phyloP scores from a whole-genome alignment of 2,888 invertebrate genomes.

The Heliconius sara region DNA sequence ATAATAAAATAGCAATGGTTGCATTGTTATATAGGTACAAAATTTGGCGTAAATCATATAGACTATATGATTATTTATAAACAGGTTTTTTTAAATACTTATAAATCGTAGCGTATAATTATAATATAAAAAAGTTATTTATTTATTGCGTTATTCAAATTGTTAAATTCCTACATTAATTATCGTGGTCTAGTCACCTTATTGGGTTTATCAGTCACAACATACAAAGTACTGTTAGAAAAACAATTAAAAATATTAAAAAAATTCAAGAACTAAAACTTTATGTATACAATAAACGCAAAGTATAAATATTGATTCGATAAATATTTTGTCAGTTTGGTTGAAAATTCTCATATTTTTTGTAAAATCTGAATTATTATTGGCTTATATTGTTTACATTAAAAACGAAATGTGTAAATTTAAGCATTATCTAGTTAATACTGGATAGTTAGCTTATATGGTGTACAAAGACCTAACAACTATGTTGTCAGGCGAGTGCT shows the following conservation, averaged over 20 bases:
- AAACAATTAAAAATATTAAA: no score
- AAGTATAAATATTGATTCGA: neutral
- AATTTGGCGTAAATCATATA: neutral
- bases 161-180: no score
- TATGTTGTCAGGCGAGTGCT: conserved; percentile 35
- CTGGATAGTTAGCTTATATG: neutral
- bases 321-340: neutral
- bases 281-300: neutral
- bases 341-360: neutral
- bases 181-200: no score
- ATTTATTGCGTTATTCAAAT: no score
- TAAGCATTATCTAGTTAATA: neutral
- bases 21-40: neutral
- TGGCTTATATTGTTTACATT: neutral
- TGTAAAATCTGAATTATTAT: neutral
- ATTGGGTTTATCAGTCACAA: no score
- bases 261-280: neutral
- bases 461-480: conserved; percentile 20
- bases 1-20: neutral
- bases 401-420: neutral
- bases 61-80: neutral
- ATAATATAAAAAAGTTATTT: no score
- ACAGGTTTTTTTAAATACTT: neutral
- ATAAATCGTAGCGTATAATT: neutral
- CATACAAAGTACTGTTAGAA: no score